These are phyloP conservation scores for Tragelaphus imberbis DNA, from an alignment of 2,113 vertebrate species.

Conservation along the genomic window DNA sequence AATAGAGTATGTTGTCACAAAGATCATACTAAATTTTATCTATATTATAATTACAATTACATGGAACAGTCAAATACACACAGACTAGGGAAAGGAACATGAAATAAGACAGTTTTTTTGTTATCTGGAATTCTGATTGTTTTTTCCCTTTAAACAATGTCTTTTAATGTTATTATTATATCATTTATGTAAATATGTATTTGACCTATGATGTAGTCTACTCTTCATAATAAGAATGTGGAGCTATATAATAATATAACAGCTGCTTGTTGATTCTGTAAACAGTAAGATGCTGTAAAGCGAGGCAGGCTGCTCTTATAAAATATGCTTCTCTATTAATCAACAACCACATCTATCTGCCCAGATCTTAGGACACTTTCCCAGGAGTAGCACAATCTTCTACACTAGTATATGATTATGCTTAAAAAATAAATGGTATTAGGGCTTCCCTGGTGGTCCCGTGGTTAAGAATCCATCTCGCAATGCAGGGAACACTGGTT, in stretches of 20 bases:
- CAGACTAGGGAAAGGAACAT: neutral
- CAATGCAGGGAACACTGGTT: neutral
- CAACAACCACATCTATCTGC: neutral
- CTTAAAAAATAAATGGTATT: neutral
- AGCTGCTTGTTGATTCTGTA: neutral
- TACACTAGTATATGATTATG: neutral
- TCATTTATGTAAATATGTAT: constrained; percentile 11
- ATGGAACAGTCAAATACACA: neutral
- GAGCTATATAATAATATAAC: neutral
- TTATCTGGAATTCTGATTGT: neutral
- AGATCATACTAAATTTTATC: neutral
- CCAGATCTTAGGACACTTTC: neutral
- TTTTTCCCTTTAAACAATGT: neutral
- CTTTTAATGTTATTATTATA: neutral
- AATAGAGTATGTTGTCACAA: neutral
- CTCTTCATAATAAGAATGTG: constrained; percentile 18
- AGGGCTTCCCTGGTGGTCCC: neutral
- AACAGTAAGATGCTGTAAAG: constrained; percentile 14
- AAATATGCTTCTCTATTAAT: neutral
- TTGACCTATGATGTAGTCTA: neutral
- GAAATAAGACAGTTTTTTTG: neutral
- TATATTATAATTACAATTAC: neutral
- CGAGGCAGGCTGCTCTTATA: neutral
- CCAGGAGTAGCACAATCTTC: neutral
- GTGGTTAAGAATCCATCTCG: neutral